A percentile compares a stretch with the other conserved stretches of the same genome.
These are phyloP conservation scores for Caenorhabditis angaria DNA, from an alignment of 2,888 invertebrate genomes.

Conservation along the genomic window DNA sequence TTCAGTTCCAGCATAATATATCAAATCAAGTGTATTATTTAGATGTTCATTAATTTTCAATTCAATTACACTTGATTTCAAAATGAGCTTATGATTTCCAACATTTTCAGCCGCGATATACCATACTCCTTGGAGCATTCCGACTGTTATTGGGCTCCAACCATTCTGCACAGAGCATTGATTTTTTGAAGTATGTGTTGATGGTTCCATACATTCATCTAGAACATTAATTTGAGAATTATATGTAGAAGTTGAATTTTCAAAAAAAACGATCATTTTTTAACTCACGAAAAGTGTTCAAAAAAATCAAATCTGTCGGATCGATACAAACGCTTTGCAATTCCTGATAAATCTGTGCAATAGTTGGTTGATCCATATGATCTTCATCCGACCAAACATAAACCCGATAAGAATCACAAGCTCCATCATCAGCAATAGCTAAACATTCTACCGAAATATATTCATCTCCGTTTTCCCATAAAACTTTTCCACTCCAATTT, in stretches of 20 bases:
- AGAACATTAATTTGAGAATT: too few relatives aligned
- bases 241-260: too few relatives aligned
- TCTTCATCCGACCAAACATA: conserved; percentile 65
- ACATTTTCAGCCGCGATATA: conserved; percentile 57
- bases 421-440: conserved; percentile 56
- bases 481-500: conserved; percentile 53
- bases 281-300: conserved; percentile 59
- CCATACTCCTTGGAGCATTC: conserved; percentile 55
- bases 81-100: conserved; percentile 55
- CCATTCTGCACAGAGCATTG: conserved; percentile 34
- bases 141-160: conserved; percentile 45
- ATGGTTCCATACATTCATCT: conserved; percentile 51
- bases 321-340: conserved; percentile 60
- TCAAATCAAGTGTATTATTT: conserved; percentile 28
- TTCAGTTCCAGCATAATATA: conserved; percentile 58
- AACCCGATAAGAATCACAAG: conserved; percentile 52
- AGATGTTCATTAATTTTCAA: conserved; percentile 40
- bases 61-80: conserved; percentile 55
- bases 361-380: conserved; percentile 64
- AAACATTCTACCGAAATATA: conserved; percentile 58
- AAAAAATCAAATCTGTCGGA: conserved; percentile 60
- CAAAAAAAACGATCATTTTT: not conserved
- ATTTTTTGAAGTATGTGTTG: conserved; percentile 20
- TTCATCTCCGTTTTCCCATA: conserved; percentile 63
- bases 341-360: conserved; percentile 53